Evolutionary conservation across 2,113 vertebrate genomes (phyloP), one percentile per base, ranked within the genome.

Genomic region (Jaculus jaculus): DNA sequence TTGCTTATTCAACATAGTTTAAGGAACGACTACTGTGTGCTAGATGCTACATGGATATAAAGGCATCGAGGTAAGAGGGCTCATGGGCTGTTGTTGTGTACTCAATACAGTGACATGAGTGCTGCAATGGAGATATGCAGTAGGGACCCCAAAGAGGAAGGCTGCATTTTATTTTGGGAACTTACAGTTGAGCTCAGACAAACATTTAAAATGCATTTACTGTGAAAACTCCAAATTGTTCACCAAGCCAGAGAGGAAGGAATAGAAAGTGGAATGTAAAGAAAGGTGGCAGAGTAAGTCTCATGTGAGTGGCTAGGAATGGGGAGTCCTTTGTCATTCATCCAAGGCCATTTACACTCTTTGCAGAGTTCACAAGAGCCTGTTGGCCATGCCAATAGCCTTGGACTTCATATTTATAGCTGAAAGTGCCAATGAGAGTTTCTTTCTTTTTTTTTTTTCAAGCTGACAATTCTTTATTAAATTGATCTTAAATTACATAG

Each of bases 401-500:
- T 91, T 69, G n/a, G n/a, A 39, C 34, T 68, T 82, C n/a, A 89
- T 66, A 18, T 32, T 90, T 94, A 86, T 63, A 66, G 58, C 79
- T 75, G 12, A 26, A 34, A 66, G 26, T 69, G 20, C 17, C 61
- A 68, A 11, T 77, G 9, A 61, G 47, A 84, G n/a, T n/a, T n/a
- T n/a, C n/a, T n/a, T n/a, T n/a, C n/a, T n/a, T n/a, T n/a, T n/a
- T n/a, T n/a, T n/a, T n/a, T 80, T 73, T 94, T 91, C 61, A 83
- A 54, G 12, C 2, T 61, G 82, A 95, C 51, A 28, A 60, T 83
- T 66, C 73, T 95, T 84, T 80, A 68, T 84, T 86, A 89, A 88
- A 54, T 47, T 82, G 34, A n/a, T 85, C 61, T 54, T 78, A 82
- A 63, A 84, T 39, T 83, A 63, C 63, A 91, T 17, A 9, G 79